Percentiles rank a stretch among this genome's conserved stretches.
Evolutionary conservation across 2,113 vertebrate genomes (phyloP).

Genomic region (Campylomormyrus tamandua): DNA sequence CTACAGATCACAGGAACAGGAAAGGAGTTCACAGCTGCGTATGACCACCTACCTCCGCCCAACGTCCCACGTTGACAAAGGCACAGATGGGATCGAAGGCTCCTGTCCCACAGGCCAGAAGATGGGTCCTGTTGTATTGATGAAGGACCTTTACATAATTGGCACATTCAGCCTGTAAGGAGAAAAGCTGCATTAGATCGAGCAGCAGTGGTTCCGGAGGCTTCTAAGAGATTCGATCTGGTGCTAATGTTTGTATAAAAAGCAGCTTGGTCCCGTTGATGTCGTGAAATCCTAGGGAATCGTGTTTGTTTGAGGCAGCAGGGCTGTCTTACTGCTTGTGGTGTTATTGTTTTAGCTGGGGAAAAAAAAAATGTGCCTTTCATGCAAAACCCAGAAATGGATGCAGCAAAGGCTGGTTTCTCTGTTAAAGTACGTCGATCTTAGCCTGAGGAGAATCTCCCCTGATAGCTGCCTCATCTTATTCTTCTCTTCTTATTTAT

Average conservation of each 20-base stretch:
- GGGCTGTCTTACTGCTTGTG: background rate
- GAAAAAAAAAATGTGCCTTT: background rate
- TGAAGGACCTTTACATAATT: conserved; percentile 90
- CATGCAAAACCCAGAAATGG: background rate
- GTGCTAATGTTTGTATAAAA: background rate
- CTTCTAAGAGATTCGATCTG: background rate
- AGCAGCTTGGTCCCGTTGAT: too few species aligned
- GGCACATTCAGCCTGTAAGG: conserved; percentile 78
- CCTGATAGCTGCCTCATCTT: background rate
- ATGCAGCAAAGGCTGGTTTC: background rate
- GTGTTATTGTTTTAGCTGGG: background rate
- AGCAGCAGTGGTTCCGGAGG: background rate
- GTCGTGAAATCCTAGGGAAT: background rate
- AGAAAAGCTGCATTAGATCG: background rate
- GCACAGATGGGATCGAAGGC: conserved; percentile 82
- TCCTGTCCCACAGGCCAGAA: conserved; percentile 86
- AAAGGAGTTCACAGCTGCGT: background rate
- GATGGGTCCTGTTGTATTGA: conserved; percentile 82
- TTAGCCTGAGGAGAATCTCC: background rate
- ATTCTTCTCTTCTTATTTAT: background rate
- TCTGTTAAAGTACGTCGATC: background rate
- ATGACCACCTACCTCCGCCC: conserved; percentile 61
- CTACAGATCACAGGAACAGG: background rate
- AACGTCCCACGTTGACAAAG: conserved; percentile 70
- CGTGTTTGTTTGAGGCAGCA: background rate